Evolutionary conservation across 2,797 vertebrate genomes (phyloP), one percentile per base, ranked within the genome.

Genomic region (Heteromormyrus szaboi): DNA sequence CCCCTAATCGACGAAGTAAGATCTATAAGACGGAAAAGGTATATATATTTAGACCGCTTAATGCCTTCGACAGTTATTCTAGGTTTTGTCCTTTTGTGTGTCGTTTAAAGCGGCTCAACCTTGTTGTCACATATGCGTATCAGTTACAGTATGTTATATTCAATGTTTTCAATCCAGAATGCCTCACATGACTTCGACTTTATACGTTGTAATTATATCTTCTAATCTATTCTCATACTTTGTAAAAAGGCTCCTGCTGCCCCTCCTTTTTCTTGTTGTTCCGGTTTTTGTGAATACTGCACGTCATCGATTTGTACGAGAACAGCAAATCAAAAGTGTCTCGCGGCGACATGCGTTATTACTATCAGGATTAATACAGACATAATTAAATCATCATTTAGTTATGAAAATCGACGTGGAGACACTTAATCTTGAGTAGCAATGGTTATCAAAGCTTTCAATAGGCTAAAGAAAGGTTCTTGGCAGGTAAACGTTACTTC

Each of bases 311-410:
- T 76, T 76, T 37, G 33, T 76, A 6, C 29, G 4, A 76, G 11
- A 76, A 41, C 14, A 76, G 68, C 68, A 76, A 76, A 76, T 76
- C 68, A 72, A n/a, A 81, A 81, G 37, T 81, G 76, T 81, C 76
- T 81, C 6, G 41, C 76, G 29, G 17, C 76, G 37, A 81, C 76
- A 46, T 19, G 37, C 72, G 72, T 79, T 44, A 46, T 81, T 37
- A 72, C 14, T 46, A 81, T 81, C 37, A 81, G 76, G 37, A 46
- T 81, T 76, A 17, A 76, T 76, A 41, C 68, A 81, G 41, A 81
- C 41, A 46, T 46, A 76, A 29, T 76, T 41, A 76, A 76, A 29
- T 65, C 62, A 65, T 65, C 25, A 65, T 65, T 29, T 65, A 65
- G 25, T 65, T 65, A 3, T 29, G 25, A 25, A 25, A 65, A 65